Base-by-base conservation (phyloP, 2,888 invertebrate genomes). In the Parascotia fuliginaria region DNA sequence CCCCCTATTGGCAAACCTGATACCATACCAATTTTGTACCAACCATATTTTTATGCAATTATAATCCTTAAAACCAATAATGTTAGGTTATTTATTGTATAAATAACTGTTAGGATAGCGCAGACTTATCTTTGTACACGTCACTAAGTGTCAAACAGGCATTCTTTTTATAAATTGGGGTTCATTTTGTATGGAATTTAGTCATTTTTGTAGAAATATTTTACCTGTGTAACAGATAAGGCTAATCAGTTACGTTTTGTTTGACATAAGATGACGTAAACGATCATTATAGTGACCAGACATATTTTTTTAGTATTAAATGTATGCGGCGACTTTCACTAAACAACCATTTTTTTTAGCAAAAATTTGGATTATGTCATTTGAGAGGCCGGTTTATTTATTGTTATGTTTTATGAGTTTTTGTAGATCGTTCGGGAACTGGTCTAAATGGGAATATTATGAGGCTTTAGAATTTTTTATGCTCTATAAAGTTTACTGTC, bases 231-330 rank as follows among this genome's bases (percentile, higher is more conserved):
- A 38, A 59, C 28, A 80, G 87, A 89, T 90, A 87, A 85, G 67
- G 64, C 78, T 89, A 88, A 90, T 90, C 90, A 81, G 82, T 87
- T 81, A 85, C 80, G 77, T 81, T 85, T 85, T 89, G 83, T 89
- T 89, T 87, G 81, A 72, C 69, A 60, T 54, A 52, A 65, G 57
- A 71, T 81, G 79, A 78, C 70, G 76, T 81, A 78, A 79, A 72
- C 70, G 68, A 74, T 70, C 66, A 65, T 70, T 60, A 55, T 61
- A 38, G 13, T 70, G 67, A 56, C 65, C 56, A 60, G 53, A 65
- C 55, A 47, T 68, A 63, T 66, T 50, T 50, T 48, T 48, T 64
- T 66, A 66, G 65, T 32, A 57, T 60, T 48, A 49, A 60, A 60
- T 60, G 73, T 75, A 67, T 77, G 75, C 68, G 71, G 66, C 54